phyloP scores from a whole-genome alignment of 1,140 invertebrate genomes.

The Drosophila sechellia region DNA sequence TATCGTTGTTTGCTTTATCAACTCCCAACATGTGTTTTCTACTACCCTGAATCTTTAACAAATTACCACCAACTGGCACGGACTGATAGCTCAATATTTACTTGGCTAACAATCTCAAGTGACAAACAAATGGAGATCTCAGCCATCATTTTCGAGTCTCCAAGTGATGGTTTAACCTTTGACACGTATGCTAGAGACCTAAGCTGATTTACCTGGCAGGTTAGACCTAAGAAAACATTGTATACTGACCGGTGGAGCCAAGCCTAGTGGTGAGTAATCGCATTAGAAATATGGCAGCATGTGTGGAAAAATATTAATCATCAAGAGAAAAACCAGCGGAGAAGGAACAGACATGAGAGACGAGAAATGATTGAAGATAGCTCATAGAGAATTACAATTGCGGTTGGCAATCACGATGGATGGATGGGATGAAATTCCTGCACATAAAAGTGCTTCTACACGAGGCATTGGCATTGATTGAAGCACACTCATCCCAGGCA shows the following conservation, averaged over 20 bases:
- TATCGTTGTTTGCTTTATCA: background rate
- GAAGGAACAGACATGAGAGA: slow-evolving; percentile 20
- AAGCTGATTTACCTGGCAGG: slow-evolving; percentile 9
- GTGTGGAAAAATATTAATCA: slow-evolving; percentile 39
- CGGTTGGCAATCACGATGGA: slow-evolving; percentile 38
- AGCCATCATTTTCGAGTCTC: background rate
- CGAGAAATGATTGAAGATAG: slow-evolving; percentile 59
- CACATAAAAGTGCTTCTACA: slow-evolving; percentile 48
- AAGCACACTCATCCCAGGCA: slow-evolving; percentile 57
- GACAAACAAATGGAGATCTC: slow-evolving; percentile 2
- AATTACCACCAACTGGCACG: slow-evolving; percentile 18
- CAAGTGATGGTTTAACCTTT: slow-evolving; percentile 2
- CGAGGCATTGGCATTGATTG: slow-evolving; percentile 62
- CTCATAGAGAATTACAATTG: slow-evolving; percentile 53
- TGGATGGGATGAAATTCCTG: slow-evolving; percentile 52
- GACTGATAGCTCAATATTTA: slow-evolving; percentile 17
- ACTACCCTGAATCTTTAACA: background rate
- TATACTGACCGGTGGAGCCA: slow-evolving; percentile 7
- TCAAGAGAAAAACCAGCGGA: slow-evolving; percentile 9
- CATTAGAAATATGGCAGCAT: slow-evolving; percentile 42
- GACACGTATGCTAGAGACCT: slow-evolving; percentile 2
- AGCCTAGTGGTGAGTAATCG: slow-evolving; percentile 67
- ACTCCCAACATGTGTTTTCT: slow-evolving; percentile 8
- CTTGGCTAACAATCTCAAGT: slow-evolving; percentile 1
- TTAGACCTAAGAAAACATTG: background rate